Percentiles rank a stretch among this genome's conserved stretches.
These are phyloP conservation scores for Philereme transversata DNA, from an alignment of 2,888 invertebrate genomes.

Conservation along the genomic window DNA sequence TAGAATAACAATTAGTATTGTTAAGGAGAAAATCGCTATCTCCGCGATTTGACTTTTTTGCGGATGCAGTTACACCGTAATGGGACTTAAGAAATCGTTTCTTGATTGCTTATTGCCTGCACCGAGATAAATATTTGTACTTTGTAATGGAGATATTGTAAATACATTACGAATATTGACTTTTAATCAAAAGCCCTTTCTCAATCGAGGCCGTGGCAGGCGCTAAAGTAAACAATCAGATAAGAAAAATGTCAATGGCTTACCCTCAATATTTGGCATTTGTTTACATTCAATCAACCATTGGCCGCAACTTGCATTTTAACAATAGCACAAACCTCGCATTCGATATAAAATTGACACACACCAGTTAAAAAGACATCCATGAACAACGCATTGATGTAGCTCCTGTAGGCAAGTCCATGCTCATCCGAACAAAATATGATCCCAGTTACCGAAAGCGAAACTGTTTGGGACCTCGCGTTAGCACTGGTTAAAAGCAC, in stretches of 20 bases:
- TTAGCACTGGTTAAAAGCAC: constrained; percentile 62
- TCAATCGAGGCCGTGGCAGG: constrained; percentile 8
- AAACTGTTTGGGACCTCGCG: constrained; percentile 38
- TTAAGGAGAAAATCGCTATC: constrained; percentile 24
- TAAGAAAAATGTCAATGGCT: constrained; percentile 48
- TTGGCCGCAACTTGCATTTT: constrained; percentile 46
- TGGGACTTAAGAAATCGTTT: constrained; percentile 29
- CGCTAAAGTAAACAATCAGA: constrained; percentile 44
- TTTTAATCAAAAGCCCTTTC: constrained; percentile 18
- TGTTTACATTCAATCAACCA: constrained; percentile 54
- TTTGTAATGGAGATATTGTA: constrained; percentile 29
- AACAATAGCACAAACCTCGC: constrained; percentile 35
- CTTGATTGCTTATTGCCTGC: constrained; percentile 24
- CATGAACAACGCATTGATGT: constrained; percentile 83
- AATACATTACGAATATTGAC: constrained; percentile 29
- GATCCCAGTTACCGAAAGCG: constrained; percentile 56
- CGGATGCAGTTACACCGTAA: constrained; percentile 23
- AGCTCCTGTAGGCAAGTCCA: constrained; percentile 80
- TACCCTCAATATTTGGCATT: constrained; percentile 54
- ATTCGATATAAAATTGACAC: constrained; percentile 58
- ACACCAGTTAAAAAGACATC: constrained; percentile 83
- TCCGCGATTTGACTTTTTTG: constrained; percentile 20
- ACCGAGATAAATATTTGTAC: constrained; percentile 25
- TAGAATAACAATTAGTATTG: constrained; percentile 31
- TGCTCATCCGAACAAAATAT: constrained; percentile 70